phyloP scores from a whole-genome alignment of 2,113 vertebrate genomes.

The Calonectris borealis region DNA sequence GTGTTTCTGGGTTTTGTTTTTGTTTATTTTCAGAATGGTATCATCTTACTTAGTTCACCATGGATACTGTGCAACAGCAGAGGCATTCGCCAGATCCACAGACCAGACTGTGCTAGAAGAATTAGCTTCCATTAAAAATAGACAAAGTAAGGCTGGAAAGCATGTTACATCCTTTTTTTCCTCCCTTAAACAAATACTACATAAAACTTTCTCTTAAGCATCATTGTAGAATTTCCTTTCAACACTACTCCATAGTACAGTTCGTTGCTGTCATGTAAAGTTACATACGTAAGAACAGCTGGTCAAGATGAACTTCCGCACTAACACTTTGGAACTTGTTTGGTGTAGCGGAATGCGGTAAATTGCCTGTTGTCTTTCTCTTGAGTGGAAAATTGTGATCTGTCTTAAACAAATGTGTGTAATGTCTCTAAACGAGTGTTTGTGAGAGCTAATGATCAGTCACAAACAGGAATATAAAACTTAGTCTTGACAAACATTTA shows the following conservation, averaged over 20 bases:
- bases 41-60: constrained; percentile 98
- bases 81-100: constrained; percentile 97
- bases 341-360: not conserved
- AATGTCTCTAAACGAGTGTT: not conserved
- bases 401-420: not conserved
- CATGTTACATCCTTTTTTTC: not conserved
- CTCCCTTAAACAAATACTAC: not conserved
- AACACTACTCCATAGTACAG: not conserved
- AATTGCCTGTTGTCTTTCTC: not conserved
- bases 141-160: constrained; percentile 90
- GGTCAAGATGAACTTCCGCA: not conserved
- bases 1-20: constrained; percentile 51
- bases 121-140: constrained; percentile 98
- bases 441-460: not conserved
- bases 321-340: not conserved
- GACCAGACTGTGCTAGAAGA: constrained; percentile 98
- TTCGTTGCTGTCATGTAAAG: not conserved
- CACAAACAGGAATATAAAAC: not conserved
- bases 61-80: constrained; percentile 97
- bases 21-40: constrained; percentile 88
- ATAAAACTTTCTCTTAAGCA: not conserved
- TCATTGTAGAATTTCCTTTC: not conserved
- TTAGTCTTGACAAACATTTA: not conserved
- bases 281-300: not conserved
- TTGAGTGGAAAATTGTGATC: not conserved